Evolutionary conservation across 1,140 invertebrate genomes (phyloP), one percentile per base, ranked within the genome.

Genomic region (Temnothorax nylanderi): DNA sequence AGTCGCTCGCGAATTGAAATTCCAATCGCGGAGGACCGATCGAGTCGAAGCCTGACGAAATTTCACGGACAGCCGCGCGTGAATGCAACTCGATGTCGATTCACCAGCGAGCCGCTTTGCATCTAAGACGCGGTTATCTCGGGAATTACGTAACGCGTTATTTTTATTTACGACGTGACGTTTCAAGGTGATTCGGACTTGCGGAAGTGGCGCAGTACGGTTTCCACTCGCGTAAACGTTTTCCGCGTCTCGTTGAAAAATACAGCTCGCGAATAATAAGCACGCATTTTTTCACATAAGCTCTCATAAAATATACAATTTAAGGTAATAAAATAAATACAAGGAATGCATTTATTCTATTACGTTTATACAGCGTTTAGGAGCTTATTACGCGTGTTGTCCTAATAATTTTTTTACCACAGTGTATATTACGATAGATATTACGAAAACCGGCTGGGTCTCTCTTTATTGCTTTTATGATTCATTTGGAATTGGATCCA

Each of bases 91-190:
- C 47, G 34, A 11, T 11, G 67, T 32, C 44, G 32, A 80, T 51
- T 67, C 13, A 16, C n/a, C 26, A 47, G 62, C 62, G 58, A n/a
- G 10, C 47, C 18, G 21, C 11, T 58, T 44, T 32, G 26, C 80
- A 34, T 82, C 67, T 18, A 11, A 82, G 51, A 82, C 21, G 47
- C 64, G 77, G 41, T 7, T 71, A 34, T 56, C 64, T 13, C n/a
- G 44, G 34, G 76, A n/a, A 47, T 82, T 60, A 60, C 26, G 41
- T 47, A 82, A 74, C 51, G 49, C 6, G 6, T 71, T 13, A 10
- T 60, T 82, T 74, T 74, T 74, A 60, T 32, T 72, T 72, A 58
- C 65, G 37, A 69, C 65, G 32, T 71, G 69, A 44, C 49, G 80
- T 84, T 75, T 84, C 80, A 75, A 84, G 80, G 80, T 60, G 62